These are phyloP conservation scores for Enteromius radiatus DNA, from an alignment of 2,797 vertebrate genomes.

Conservation along the genomic window DNA sequence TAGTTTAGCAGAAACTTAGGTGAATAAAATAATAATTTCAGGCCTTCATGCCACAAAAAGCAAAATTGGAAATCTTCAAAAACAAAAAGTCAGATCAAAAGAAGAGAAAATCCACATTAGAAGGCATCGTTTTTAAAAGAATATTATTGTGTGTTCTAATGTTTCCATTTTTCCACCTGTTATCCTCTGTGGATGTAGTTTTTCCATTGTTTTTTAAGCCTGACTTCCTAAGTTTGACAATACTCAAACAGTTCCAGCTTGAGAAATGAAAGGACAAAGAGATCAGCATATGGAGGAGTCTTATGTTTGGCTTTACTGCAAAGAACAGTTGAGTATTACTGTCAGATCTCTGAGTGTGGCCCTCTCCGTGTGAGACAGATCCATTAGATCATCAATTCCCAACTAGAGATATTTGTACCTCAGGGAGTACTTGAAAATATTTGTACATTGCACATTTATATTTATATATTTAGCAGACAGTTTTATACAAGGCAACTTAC, in stretches of 20 bases:
- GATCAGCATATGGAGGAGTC: conserved; percentile 20
- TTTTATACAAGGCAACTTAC: neutral
- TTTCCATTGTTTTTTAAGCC: neutral
- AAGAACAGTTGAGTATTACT: neutral
- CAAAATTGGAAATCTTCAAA: neutral
- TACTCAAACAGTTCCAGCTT: conserved; percentile 31
- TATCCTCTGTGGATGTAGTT: neutral
- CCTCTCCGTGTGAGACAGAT: neutral
- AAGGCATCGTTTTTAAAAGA: neutral
- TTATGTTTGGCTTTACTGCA: conserved; percentile 59
- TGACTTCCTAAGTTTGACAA: conserved; percentile 21
- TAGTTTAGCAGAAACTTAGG: too few relatives aligned
- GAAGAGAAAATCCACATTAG: neutral
- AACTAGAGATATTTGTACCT: neutral
- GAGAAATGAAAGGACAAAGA: conserved; percentile 40
- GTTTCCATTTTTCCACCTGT: neutral
- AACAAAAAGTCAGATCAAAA: neutral
- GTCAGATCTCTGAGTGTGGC: conserved; percentile 14
- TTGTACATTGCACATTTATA: neutral
- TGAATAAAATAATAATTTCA: neutral
- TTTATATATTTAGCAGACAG: neutral
- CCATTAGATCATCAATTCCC: neutral
- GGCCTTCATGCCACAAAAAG: neutral
- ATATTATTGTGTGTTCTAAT: neutral
- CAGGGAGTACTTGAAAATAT: neutral